phyloP scores from a whole-genome alignment of 1,140 invertebrate species.

The Leucophenga varia region DNA sequence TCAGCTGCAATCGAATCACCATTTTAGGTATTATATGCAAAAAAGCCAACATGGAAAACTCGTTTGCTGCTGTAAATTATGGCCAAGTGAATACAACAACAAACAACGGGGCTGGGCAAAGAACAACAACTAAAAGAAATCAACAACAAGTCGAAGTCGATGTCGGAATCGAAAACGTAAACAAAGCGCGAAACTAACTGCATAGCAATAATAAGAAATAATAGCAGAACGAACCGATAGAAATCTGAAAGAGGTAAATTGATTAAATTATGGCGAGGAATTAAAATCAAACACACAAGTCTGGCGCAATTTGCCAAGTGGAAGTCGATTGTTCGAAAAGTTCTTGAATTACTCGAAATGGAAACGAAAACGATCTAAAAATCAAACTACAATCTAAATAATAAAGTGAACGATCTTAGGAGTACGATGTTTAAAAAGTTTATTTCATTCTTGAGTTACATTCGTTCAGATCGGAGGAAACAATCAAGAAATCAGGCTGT shows the following conservation, averaged over 20 bases:
- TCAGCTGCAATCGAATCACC: no score
- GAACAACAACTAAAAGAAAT: slow-evolving; percentile 4
- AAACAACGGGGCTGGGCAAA: slow-evolving; percentile 10
- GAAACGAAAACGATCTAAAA: no score
- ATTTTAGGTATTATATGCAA: slow-evolving; percentile 15
- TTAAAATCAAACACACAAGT: slow-evolving; percentile 13
- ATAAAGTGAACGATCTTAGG: no score
- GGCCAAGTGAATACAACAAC: slow-evolving; percentile 11
- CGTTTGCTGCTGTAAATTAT: slow-evolving; percentile 14
- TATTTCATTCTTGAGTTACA: no score
- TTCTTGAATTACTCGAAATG: no score
- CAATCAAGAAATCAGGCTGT: no score
- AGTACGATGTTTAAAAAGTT: no score
- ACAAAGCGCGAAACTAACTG: slow-evolving; percentile 19
- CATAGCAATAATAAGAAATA: slow-evolving; percentile 16
- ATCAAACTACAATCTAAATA: no score
- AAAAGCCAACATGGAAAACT: slow-evolving; percentile 17
- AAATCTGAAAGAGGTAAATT: slow-evolving; percentile 14
- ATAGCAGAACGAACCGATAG: slow-evolving; percentile 17
- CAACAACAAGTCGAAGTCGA: slow-evolving; percentile 5
- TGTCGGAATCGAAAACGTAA: slow-evolving; percentile 8
- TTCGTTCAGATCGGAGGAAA: no score
- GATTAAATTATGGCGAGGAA: slow-evolving; percentile 20
- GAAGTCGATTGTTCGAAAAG: slow-evolving; percentile 6
- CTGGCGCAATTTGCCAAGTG: slow-evolving; percentile 1